Conservation (phyloP, 2,888 invertebrate species). For the Pharmacophagus antenor region DNA sequence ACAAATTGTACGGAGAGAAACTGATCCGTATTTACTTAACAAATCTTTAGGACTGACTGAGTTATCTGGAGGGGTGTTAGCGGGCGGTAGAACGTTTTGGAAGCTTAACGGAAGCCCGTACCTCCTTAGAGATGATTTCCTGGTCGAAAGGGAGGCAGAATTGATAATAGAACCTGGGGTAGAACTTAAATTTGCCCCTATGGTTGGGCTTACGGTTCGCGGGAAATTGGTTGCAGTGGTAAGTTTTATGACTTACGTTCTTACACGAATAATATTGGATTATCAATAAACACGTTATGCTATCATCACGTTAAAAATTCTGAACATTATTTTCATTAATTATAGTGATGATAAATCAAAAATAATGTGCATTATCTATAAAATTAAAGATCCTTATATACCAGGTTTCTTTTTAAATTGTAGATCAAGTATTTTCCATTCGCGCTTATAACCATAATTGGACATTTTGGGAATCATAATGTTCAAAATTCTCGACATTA, state of each 20-base stretch:
- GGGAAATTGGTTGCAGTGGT: constrained; percentile 95
- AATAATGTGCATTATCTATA: background rate
- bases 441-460: too few relatives aligned
- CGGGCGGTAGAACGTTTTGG: constrained; percentile 80
- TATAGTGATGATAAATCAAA: background rate
- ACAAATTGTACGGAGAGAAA: constrained; percentile 55
- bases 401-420: too few relatives aligned
- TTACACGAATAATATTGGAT: too few relatives aligned
- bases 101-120: constrained; percentile 85
- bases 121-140: constrained; percentile 88
- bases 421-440: too few relatives aligned
- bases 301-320: background rate
- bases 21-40: constrained; percentile 70
- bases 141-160: constrained; percentile 88
- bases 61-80: constrained; percentile 82
- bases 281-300: background rate
- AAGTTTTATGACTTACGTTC: constrained; percentile 63
- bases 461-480: too few relatives aligned
- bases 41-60: constrained; percentile 77
- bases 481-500: too few relatives aligned
- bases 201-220: constrained; percentile 95
- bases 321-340: background rate
- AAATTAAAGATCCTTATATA: too few relatives aligned
- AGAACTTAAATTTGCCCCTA: constrained; percentile 92
- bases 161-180: constrained; percentile 95